A percentile compares a stretch with the other conserved stretches of the same genome.
Evolutionary conservation across 2,797 vertebrate species (phyloP).

Genomic region (Miichthys miiuy): DNA sequence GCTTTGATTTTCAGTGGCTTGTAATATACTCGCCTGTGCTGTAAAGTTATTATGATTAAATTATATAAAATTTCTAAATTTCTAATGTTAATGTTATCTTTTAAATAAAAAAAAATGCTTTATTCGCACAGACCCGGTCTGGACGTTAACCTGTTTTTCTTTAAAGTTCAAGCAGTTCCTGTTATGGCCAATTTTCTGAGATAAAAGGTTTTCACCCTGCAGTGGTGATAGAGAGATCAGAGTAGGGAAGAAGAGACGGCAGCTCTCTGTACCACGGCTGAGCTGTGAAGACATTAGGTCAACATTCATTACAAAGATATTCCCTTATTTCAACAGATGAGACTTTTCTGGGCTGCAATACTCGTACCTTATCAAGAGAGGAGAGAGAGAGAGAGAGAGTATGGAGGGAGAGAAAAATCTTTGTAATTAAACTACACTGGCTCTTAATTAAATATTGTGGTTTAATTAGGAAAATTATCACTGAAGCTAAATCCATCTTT

Average conservation of each 20-base stretch:
- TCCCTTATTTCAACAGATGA: conserved; percentile 60
- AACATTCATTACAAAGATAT: conserved; percentile 67
- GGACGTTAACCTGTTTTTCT: background rate
- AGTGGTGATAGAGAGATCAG: conserved; percentile 5
- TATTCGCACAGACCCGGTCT: background rate
- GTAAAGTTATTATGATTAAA: background rate
- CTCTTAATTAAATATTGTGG: conserved; percentile 83
- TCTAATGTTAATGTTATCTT: background rate
- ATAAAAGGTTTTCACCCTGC: background rate
- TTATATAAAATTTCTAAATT: background rate
- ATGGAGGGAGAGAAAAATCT: conserved; percentile 42
- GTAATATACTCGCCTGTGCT: background rate
- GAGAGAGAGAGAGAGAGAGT: background rate
- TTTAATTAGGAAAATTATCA: conserved; percentile 84
- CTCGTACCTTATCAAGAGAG: conserved; percentile 53
- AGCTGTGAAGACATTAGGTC: conserved; percentile 50
- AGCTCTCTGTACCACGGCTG: conserved; percentile 8
- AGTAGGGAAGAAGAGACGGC: conserved; percentile 10
- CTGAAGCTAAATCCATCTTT: conserved; percentile 78
- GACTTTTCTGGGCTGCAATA: conserved; percentile 36
- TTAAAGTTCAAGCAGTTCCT: background rate
- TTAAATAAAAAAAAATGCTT: background rate
- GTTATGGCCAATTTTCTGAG: background rate
- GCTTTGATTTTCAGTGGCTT: conserved; percentile 6
- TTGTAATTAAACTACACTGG: conserved; percentile 78